Base-by-base conservation (phyloP, 2,888 invertebrate genomes). In the Dysmachus trigonus region DNA sequence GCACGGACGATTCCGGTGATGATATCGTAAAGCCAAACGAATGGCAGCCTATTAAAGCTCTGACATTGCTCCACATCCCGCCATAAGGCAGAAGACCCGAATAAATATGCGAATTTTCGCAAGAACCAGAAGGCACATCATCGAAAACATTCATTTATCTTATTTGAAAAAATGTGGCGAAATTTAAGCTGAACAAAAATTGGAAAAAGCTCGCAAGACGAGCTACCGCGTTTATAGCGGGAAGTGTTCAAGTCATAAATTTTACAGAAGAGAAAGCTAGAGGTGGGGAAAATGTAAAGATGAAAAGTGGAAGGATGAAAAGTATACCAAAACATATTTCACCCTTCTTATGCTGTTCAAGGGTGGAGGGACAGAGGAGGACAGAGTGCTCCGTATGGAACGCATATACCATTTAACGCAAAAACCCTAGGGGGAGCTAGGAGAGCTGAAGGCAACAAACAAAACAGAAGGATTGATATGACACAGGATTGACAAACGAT, bases 401-500 rank as follows among this genome's bases (percentile, higher is more conserved):
- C 13, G 18, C 5, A n/a, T n/a, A n/a, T n/a, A n/a, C n/a, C n/a
- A n/a, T n/a, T n/a, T n/a, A n/a, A n/a, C n/a, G n/a, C n/a, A n/a
- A n/a, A n/a, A n/a, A n/a, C n/a, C n/a, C n/a, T 18, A 76, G 22
- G 10, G 7, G 3, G 22, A 35, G 13, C 33, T 18, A 1, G 47
- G 47, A n/a, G 13, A n/a, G 47, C n/a, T 47, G n/a, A 47, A 47
- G 47, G 47, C 62, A 10, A 8, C 62, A 62, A 62, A 22, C 62
- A 62, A 62, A 71, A 71, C 62, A 82, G 71, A 62, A 82, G 38
- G 38, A 31, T 27, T 82, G 62, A 79, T 30, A 62, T 83, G 83
- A 83, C 83, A 83, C n/a, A n/a, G 30, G 35, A 83, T 83, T 83
- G 83, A 83, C 83, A 83, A 38, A 72, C 31, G 38, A 83, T 15